Conservation (phyloP, 2,113 vertebrate species). For the Eira barbara region DNA sequence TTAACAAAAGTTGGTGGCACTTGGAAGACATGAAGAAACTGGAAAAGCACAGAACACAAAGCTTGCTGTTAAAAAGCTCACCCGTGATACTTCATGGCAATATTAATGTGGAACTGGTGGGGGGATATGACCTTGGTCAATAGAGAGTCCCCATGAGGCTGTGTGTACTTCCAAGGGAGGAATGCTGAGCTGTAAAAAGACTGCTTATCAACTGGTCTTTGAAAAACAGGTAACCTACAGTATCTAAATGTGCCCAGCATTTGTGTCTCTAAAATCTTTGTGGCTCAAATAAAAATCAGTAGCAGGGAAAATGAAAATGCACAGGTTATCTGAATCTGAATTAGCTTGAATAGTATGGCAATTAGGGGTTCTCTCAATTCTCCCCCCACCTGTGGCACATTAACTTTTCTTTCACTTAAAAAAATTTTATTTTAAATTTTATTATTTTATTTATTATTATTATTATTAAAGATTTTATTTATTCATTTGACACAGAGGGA, state of each 20-base stretch:
- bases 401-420: background rate
- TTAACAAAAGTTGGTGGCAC: background rate
- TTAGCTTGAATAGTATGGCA: background rate
- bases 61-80: background rate
- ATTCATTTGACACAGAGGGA: too few species aligned
- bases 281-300: background rate
- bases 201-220: background rate
- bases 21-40: background rate
- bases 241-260: background rate
- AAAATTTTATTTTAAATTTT: too few species aligned
- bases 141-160: background rate
- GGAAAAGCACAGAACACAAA: background rate
- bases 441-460: too few species aligned
- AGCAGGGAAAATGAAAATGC: background rate
- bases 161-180: background rate
- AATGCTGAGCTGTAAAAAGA: background rate
- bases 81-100: background rate
- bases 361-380: background rate
- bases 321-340: background rate
- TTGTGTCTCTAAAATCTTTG: background rate
- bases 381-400: background rate
- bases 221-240: background rate
- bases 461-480: too few species aligned
- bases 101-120: background rate
- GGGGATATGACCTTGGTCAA: background rate